These are phyloP conservation scores for Orchestia grillus DNA, from an alignment of 1,140 invertebrate genomes.

Conservation along the genomic window DNA sequence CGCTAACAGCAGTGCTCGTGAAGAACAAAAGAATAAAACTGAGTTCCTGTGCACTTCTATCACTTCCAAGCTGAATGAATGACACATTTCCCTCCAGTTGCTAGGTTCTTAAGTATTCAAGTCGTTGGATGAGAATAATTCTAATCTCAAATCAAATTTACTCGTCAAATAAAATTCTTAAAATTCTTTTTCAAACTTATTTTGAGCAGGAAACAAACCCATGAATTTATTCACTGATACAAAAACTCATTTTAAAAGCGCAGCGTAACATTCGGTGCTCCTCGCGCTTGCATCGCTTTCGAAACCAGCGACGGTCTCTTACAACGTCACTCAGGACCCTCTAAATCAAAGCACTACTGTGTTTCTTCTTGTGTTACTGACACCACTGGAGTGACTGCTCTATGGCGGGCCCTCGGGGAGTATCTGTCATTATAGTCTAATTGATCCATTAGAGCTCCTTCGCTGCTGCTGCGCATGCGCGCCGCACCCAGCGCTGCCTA, in stretches of 20 bases:
- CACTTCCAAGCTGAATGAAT: no score
- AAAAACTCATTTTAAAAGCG: neutral
- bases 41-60: no score
- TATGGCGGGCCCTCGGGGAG: conserved; percentile 21
- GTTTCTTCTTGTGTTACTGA: conserved; percentile 39
- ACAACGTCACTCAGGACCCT: neutral
- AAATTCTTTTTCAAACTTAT: no score
- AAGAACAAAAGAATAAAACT: no score
- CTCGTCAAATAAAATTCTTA: no score
- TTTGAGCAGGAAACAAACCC: no score
- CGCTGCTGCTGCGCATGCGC: neutral
- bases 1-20: no score
- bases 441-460: conserved; percentile 21
- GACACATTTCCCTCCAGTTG: no score
- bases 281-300: neutral
- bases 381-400: conserved; percentile 22
- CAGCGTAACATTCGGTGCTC: no score
- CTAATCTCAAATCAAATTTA: no score
- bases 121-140: no score
- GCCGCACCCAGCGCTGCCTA: neutral
- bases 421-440: conserved; percentile 45
- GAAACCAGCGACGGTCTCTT: neutral
- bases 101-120: no score
- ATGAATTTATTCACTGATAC: neutral
- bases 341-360: conserved; percentile 8